A percentile compares a stretch with the other conserved stretches of the same genome.
Evolutionary conservation across 2,113 vertebrate species (phyloP).

Genomic region (Protobothrops mucrosquamatus): DNA sequence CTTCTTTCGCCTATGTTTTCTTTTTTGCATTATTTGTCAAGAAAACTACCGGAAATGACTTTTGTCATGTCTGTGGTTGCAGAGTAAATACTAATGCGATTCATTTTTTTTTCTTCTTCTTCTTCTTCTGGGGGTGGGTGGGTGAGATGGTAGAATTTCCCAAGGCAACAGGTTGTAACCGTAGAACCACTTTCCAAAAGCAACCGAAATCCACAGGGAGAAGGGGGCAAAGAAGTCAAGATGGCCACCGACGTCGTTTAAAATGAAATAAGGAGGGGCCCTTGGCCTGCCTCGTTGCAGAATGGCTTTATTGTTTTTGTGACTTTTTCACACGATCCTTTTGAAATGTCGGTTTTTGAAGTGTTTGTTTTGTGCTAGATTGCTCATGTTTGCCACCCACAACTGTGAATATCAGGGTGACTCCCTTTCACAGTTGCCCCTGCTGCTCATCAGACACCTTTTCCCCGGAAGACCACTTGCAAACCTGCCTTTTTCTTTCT

Average conservation of each 20-base stretch:
- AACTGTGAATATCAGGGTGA: neutral
- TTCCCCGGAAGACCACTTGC: neutral
- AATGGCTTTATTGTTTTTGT: neutral
- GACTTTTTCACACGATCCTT: neutral
- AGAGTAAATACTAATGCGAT: neutral
- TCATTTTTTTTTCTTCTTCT: neutral
- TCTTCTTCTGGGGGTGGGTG: neutral
- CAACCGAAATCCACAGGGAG: neutral
- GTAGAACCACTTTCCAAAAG: neutral
- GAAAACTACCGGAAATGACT: constrained; percentile 28
- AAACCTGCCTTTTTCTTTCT: neutral
- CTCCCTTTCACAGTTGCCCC: neutral
- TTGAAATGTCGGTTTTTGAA: neutral
- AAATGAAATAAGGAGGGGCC: neutral
- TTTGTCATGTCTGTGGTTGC: constrained; percentile 28
- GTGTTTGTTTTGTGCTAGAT: neutral
- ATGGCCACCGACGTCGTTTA: neutral
- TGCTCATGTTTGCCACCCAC: neutral
- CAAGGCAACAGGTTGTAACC: neutral
- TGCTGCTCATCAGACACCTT: neutral
- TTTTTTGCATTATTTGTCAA: neutral
- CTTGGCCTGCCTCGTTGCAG: neutral
- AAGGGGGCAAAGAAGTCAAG: neutral
- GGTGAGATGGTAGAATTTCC: neutral
- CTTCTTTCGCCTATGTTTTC: neutral